Percentiles rank a stretch among this genome's conserved stretches.
phyloP scores from a whole-genome alignment of 1,140 invertebrate genomes.

The Atta texana region DNA sequence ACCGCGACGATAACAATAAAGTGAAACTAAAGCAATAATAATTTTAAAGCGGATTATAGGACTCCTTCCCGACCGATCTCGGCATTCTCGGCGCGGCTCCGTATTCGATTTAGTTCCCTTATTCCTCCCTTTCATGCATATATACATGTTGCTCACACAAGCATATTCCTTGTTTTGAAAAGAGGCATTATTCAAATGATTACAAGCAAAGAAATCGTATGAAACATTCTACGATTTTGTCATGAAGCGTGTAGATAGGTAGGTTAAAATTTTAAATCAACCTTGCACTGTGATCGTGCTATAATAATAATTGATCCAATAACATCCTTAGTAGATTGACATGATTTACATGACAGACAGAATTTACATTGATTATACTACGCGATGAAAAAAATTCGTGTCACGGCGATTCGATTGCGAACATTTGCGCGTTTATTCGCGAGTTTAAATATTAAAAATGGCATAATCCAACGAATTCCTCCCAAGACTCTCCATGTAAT shows the following conservation, averaged over 20 bases:
- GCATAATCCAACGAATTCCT: background rate
- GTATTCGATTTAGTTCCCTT: background rate
- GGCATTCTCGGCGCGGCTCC: background rate
- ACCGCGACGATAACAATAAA: conserved; percentile 49
- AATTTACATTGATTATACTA: background rate
- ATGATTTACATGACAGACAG: too few relatives aligned
- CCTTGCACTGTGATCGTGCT: background rate
- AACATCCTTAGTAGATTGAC: background rate
- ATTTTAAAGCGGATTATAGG: conserved; percentile 66
- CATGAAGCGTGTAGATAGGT: too few relatives aligned
- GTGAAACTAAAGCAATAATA: conserved; percentile 39
- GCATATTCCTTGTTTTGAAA: background rate
- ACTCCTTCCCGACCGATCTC: background rate
- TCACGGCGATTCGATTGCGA: background rate
- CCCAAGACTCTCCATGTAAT: conserved; percentile 31
- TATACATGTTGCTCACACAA: background rate
- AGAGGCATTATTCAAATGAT: conserved; percentile 16
- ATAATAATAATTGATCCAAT: background rate
- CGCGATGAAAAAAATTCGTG: background rate
- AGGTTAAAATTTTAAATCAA: background rate
- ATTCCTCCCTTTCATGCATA: conserved; percentile 15
- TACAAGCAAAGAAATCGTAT: background rate
- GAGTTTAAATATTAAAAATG: conserved; percentile 41
- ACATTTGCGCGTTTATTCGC: background rate
- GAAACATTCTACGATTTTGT: background rate